A percentile compares a stretch with the other conserved stretches of the same genome.
These are phyloP conservation scores for Paratrypauchen microcephalus DNA, from an alignment of 2,797 vertebrate genomes.

Conservation along the genomic window DNA sequence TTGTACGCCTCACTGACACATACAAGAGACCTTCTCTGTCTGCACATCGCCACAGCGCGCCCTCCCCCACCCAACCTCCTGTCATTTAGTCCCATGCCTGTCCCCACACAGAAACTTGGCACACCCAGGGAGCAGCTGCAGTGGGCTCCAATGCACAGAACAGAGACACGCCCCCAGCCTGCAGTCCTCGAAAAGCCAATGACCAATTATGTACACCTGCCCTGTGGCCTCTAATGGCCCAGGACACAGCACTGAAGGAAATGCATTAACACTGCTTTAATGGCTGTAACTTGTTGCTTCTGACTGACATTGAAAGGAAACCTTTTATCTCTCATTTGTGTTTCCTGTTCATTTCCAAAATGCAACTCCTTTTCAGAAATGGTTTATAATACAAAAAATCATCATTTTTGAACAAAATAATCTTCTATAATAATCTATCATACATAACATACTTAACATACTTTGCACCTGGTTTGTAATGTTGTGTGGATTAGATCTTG, in stretches of 20 bases:
- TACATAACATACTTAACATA: background rate
- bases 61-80: slow-evolving; percentile 62
- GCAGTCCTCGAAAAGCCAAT: slow-evolving; percentile 63
- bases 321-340: slow-evolving; percentile 51
- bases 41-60: slow-evolving; percentile 63
- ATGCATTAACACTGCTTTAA: slow-evolving; percentile 34
- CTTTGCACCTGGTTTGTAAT: background rate
- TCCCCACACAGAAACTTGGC: slow-evolving; percentile 77
- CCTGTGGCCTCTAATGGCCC: slow-evolving; percentile 51
- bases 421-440: background rate
- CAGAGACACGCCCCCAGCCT: slow-evolving; percentile 67
- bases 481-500: background rate
- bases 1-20: slow-evolving; percentile 59
- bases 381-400: slow-evolving; percentile 45
- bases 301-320: slow-evolving; percentile 55
- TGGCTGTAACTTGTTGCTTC: slow-evolving; percentile 47
- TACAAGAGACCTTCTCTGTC: slow-evolving; percentile 74
- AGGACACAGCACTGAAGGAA: slow-evolving; percentile 48
- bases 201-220: slow-evolving; percentile 59
- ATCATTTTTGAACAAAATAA: background rate
- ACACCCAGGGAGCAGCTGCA: slow-evolving; percentile 81
- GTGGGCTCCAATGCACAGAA: slow-evolving; percentile 64
- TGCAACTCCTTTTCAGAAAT: slow-evolving; percentile 59
- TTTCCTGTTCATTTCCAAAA: background rate
- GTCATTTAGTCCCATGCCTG: slow-evolving; percentile 62